Evolutionary conservation across 1,140 invertebrate genomes (phyloP), one percentile per base, ranked within the genome.

Genomic region (Cyclargus thomasi): DNA sequence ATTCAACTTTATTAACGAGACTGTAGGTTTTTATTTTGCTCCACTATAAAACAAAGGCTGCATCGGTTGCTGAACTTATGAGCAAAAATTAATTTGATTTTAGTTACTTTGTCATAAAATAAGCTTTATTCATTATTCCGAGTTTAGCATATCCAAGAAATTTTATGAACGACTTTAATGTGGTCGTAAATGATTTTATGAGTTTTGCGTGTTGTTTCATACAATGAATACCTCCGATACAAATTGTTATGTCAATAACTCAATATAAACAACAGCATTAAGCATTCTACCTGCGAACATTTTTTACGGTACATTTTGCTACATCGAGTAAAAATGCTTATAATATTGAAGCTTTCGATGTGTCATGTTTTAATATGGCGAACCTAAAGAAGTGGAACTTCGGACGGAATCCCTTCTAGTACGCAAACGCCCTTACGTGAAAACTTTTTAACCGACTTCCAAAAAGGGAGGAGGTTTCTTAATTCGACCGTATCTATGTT

Each of bases 91-190:
- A 47, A 8, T 14, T 47, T 47, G 39, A 47, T 16, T 47, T 47
- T 16, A 14, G 39, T 47, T 47, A 47, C 39, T 47, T 47, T 47
- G 39, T 47, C 39, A 47, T 47, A 47, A 47, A 47, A 47, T 47
- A 8, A 39, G 39, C 39, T 47, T 47, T 47, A 47, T 47, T 16
- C 39, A 47, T 47, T 47, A 47, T 47, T 47, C 39, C 14, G 39
- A 47, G 14, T 47, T 47, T 47, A 47, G 39, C 39, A 47, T 47
- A 47, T 47, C 14, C 39, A 47, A 47, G 39, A 47, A 47, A 47
- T 47, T 47, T 47, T 47, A 47, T 47, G 39, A 47, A 8, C 39
- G 39, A 47, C 39, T 47, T 47, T 47, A 47, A 47, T 47, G 39
- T 47, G 10, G 10, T 47, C 39, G 39, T 47, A 47, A 47, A 47